phyloP scores from a whole-genome alignment of 2,888 invertebrate genomes.

The Patella caerulea region DNA sequence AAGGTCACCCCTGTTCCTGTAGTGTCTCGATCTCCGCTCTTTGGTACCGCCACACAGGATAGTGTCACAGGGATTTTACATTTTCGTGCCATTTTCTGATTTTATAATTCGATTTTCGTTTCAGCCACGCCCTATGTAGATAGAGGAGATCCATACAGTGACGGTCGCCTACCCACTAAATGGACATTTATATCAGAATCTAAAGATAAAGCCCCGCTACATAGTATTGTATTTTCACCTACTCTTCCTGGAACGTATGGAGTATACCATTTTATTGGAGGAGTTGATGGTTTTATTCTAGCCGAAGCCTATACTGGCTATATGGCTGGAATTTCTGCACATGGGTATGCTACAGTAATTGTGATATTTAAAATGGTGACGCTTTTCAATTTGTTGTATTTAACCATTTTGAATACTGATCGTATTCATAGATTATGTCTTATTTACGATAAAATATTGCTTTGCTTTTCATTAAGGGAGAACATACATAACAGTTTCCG shows the following conservation, averaged over 20 bases:
- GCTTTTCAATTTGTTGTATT: too few species aligned
- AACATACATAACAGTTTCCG: too few species aligned
- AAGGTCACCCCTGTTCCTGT: too few species aligned
- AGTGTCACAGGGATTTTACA: neutral
- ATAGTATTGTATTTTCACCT: neutral
- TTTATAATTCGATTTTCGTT: neutral
- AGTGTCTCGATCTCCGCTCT: too few species aligned
- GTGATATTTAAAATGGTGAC: too few species aligned
- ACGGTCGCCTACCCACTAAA: slow-evolving; percentile 2
- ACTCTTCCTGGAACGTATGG: slow-evolving; percentile 12
- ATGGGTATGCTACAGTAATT: slow-evolving; percentile 2
- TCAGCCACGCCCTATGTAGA: slow-evolving; percentile 14
- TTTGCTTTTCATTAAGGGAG: too few species aligned
- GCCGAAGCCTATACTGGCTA: neutral
- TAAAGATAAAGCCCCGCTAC: slow-evolving; percentile 8
- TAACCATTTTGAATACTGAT: too few species aligned
- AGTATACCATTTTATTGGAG: slow-evolving; percentile 4
- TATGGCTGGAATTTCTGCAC: neutral
- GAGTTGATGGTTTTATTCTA: slow-evolving; percentile 5
- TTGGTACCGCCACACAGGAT: too few species aligned
- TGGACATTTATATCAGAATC: neutral
- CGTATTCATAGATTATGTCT: too few species aligned
- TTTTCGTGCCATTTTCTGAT: neutral
- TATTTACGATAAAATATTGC: too few species aligned
- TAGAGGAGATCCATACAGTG: slow-evolving; percentile 4